phyloP scores from a whole-genome alignment of 2,113 vertebrate species.

The Hyperopisus bebe region DNA sequence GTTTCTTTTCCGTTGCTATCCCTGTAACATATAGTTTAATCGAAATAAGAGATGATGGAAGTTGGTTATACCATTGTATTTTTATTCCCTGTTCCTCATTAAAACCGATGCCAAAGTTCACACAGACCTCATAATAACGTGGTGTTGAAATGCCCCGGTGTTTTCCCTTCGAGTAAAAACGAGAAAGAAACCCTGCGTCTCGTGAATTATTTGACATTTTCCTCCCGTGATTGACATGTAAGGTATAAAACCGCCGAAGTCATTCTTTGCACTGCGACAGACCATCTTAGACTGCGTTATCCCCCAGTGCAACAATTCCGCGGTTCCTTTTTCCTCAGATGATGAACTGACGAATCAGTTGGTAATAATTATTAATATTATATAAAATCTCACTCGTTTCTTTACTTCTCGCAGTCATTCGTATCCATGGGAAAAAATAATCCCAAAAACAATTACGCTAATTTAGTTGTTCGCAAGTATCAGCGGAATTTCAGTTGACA shows the following conservation, averaged over 20 bases:
- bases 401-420: not conserved
- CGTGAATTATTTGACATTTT: slow-evolving; percentile 17
- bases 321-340: not conserved
- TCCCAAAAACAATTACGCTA: not conserved
- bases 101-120: slow-evolving; percentile 15
- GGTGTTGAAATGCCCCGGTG: not conserved
- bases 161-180: slow-evolving; percentile 4
- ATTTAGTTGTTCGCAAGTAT: not conserved
- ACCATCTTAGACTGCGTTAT: not conserved
- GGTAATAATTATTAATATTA: not conserved
- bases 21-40: not conserved
- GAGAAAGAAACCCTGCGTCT: not conserved
- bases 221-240: slow-evolving; percentile 3
- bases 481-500: not conserved
- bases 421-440: not conserved
- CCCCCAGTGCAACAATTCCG: not conserved
- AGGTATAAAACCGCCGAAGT: slow-evolving; percentile 6
- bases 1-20: not conserved
- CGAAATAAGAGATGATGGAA: not conserved
- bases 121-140: not conserved
- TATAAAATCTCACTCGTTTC: not conserved
- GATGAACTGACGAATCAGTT: not conserved
- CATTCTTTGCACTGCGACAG: not conserved
- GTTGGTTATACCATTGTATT: slow-evolving; percentile 1
- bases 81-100: not conserved